Evolutionary conservation across 2,888 invertebrate genomes (phyloP), one percentile per base, ranked within the genome.

Genomic region (Celastrina argiolus): DNA sequence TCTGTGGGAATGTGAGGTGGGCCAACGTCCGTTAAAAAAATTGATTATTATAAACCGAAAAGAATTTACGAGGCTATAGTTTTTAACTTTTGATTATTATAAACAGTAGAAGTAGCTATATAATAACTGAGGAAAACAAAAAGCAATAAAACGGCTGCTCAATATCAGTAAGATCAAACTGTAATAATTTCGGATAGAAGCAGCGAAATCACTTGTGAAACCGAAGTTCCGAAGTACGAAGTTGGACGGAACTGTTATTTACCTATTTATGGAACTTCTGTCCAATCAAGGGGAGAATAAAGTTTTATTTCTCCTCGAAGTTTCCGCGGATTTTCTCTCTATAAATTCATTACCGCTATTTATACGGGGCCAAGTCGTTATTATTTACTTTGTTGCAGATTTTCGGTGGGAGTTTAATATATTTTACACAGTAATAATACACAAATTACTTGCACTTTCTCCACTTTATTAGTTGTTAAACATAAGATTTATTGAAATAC

Each of bases 181-280:
- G 61, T 36, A 61, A 61, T 61, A 61, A 61, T 61, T 61, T 61
- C 61, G 39, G 36, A 65, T 16, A 58, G 39, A 65, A 65, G 18
- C 65, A 58, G 31, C 58, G 58, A 58, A 65, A 39, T 36, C 61
- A 61, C 34, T 65, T 58, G 39, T 39, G 64, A 26, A 36, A 36
- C 56, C 65, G 12, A 56, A 58, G 65, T 58, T 58, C 34, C 56
- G 39, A 26, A 65, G 39, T 58, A 26, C 56, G 56, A 26, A 39
- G 58, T 65, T 65, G 39, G 58, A 58, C 58, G 65, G 39, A 65
- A 65, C 65, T 65, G 65, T 65, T 65, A 65, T 65, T 65, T 65
- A 65, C 65, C 65, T 65, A 65, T 65, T 65, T 65, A 65, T 58
- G 26, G 56, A 65, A 65, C 56, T 65, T 65, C 41, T n/a, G 56